phyloP scores from a whole-genome alignment of 2,888 invertebrate genomes.

The Drosophila lacicola region DNA sequence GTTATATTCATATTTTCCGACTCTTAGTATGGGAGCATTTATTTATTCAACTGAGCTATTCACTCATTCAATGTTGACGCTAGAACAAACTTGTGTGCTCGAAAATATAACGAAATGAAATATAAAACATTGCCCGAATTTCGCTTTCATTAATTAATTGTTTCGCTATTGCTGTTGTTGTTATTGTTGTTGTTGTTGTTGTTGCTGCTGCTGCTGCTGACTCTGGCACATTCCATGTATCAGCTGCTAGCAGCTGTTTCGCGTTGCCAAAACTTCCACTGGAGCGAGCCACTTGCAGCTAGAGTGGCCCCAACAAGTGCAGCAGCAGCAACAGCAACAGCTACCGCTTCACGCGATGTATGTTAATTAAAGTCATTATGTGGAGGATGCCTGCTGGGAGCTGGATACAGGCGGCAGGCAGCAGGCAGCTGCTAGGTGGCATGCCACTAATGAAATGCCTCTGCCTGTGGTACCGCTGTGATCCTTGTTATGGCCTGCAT shows the following conservation, averaged over 20 bases:
- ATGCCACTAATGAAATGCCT: slow-evolving; percentile 34
- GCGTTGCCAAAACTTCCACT: slow-evolving; percentile 49
- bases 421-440: slow-evolving; percentile 1
- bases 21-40: neutral
- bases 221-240: slow-evolving; percentile 38
- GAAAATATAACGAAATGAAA: neutral
- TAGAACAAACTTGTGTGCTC: neutral
- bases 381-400: slow-evolving; percentile 38
- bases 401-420: neutral
- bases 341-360: slow-evolving; percentile 37
- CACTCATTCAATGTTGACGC: neutral
- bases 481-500: slow-evolving; percentile 8
- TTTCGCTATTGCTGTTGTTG: slow-evolving; percentile 3
- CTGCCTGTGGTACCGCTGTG: slow-evolving; percentile 7
- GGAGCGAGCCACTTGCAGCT: slow-evolving; percentile 42
- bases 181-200: slow-evolving; percentile 26
- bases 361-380: slow-evolving; percentile 75
- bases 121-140: slow-evolving; percentile 10
- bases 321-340: slow-evolving; percentile 17
- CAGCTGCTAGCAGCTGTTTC: slow-evolving; percentile 11
- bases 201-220: slow-evolving; percentile 14
- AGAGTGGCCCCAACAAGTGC: slow-evolving; percentile 15
- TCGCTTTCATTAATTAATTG: slow-evolving; percentile 17
- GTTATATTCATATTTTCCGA: neutral
- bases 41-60: neutral